phyloP scores from a whole-genome alignment of 2,113 vertebrate genomes.

The Hyperopisus bebe region DNA sequence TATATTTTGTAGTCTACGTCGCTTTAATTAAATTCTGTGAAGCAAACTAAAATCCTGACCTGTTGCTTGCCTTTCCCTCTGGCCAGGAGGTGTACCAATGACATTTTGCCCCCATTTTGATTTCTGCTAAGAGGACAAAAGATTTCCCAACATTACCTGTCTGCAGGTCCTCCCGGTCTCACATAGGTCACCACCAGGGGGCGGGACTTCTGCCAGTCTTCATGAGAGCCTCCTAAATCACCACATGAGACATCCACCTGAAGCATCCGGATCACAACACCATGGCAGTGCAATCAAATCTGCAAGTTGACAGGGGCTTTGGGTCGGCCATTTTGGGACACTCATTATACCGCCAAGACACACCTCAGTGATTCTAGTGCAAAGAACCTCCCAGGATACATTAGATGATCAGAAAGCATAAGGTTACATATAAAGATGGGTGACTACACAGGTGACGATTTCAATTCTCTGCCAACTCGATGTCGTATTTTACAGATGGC shows the following conservation, averaged over 20 bases:
- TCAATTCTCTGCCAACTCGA: neutral
- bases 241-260: neutral
- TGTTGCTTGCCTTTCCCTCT: neutral
- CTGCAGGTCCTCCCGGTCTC: conserved; percentile 86
- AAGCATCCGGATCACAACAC: neutral
- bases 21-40: neutral
- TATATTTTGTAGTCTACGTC: neutral
- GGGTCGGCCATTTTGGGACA: neutral
- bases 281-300: neutral
- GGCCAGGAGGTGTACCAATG: neutral
- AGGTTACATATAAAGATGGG: neutral
- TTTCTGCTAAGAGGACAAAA: neutral
- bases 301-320: neutral
- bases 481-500: neutral
- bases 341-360: neutral
- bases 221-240: conserved; percentile 75
- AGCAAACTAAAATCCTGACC: neutral
- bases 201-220: conserved; percentile 88
- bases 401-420: neutral
- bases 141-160: conserved; percentile 67
- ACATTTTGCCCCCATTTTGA: neutral
- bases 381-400: neutral
- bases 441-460: neutral
- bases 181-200: conserved; percentile 87
- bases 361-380: neutral